Evolutionary conservation across 2,888 invertebrate genomes (phyloP).

Genomic region (Pardosa pseudoannulata): DNA sequence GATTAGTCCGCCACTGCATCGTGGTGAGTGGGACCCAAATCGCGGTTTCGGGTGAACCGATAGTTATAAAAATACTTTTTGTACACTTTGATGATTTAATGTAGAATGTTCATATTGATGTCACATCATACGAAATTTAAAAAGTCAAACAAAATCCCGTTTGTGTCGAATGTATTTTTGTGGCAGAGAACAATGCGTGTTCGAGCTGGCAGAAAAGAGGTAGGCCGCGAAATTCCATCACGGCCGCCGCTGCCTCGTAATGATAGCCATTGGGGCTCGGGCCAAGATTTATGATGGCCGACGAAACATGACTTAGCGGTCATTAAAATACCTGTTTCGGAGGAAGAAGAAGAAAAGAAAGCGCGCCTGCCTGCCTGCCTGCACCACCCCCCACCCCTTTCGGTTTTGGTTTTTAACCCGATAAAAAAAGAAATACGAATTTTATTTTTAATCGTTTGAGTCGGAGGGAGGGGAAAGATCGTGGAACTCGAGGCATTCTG

Average conservation of each 20-base stretch:
- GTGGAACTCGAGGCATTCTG: too few relatives aligned
- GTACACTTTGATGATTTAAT: too few relatives aligned
- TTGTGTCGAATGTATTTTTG: neutral
- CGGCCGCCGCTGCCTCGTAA: constrained; percentile 48
- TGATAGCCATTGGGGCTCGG: constrained; percentile 65
- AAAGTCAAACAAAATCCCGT: neutral
- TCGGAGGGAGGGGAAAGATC: neutral
- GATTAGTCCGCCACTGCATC: too few relatives aligned
- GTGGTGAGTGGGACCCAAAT: too few relatives aligned
- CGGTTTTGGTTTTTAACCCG: neutral
- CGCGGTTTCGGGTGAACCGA: too few relatives aligned
- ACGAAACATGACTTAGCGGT: constrained; percentile 63
- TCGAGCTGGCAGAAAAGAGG: constrained; percentile 1
- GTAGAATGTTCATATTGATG: too few relatives aligned
- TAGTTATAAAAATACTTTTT: too few relatives aligned
- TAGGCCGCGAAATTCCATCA: constrained; percentile 45
- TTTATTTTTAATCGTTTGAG: neutral
- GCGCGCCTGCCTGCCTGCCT: neutral
- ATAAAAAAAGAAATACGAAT: too few relatives aligned
- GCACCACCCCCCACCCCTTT: too few relatives aligned
- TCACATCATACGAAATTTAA: too few relatives aligned
- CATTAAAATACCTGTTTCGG: constrained; percentile 65
- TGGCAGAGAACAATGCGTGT: neutral
- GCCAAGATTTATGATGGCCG: constrained; percentile 60
- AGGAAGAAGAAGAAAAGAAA: neutral